Evolutionary conservation across 2,888 invertebrate species (phyloP).

Genomic region (Amiota minor): DNA sequence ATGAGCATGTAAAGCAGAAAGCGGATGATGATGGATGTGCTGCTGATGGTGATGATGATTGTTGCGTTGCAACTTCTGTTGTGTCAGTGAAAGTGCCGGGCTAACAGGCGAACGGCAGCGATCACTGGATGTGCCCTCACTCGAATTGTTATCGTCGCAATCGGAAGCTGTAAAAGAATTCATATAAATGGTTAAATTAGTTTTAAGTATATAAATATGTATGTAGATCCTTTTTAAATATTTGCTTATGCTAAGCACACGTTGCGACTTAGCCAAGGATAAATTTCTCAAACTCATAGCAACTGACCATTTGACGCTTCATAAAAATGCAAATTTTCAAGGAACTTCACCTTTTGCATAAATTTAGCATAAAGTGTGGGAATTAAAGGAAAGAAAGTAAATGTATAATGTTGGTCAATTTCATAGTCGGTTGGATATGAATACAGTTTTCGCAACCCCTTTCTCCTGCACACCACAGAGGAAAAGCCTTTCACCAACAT

Average conservation of each 20-base stretch:
- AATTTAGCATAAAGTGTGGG: conserved; percentile 53
- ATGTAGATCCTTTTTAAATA: conserved; percentile 15
- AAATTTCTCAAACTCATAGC: neutral
- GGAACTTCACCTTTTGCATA: conserved; percentile 60
- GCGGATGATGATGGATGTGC: conserved; percentile 44
- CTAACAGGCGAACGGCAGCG: conserved; percentile 71
- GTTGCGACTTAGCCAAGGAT: neutral
- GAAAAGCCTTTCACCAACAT: conserved; percentile 61
- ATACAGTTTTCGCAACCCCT: neutral
- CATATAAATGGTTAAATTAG: conserved; percentile 5
- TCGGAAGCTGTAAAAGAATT: conserved; percentile 65
- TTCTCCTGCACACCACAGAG: conserved; percentile 23
- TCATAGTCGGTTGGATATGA: conserved; percentile 69
- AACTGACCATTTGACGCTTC: conserved; percentile 39
- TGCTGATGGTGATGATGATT: conserved; percentile 48
- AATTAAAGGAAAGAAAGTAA: conserved; percentile 4
- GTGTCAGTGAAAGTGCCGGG: conserved; percentile 58
- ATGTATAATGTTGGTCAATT: conserved; percentile 70
- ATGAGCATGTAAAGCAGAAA: conserved; percentile 44
- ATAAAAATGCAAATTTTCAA: conserved; percentile 42
- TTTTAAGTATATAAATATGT: neutral
- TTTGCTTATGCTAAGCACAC: conserved; percentile 30
- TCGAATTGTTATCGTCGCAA: conserved; percentile 72
- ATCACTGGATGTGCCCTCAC: conserved; percentile 71
- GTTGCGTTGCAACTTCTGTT: conserved; percentile 57